Conservation (phyloP, 2,113 vertebrate genomes). For the Gambusia affinis region DNA sequence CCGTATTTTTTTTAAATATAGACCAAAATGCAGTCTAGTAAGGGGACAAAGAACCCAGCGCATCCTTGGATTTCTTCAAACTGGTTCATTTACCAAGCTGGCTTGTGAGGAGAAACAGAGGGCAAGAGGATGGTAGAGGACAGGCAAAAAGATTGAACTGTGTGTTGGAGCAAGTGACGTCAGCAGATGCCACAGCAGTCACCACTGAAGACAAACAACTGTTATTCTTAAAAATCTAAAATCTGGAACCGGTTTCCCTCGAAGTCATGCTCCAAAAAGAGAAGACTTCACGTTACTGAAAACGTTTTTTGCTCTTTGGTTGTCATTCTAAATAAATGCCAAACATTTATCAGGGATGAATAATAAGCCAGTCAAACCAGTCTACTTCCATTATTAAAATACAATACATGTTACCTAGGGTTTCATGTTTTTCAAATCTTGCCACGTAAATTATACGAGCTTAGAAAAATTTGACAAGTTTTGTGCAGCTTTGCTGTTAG, state of each 20-base stretch:
- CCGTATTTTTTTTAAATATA: conserved; percentile 56
- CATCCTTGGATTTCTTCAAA: conserved; percentile 33
- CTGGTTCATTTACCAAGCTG: conserved; percentile 52
- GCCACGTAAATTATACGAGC: too few species aligned
- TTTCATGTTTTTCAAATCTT: too few species aligned
- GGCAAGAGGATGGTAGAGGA: conserved; percentile 17
- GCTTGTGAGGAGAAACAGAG: conserved; percentile 10
- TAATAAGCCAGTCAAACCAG: too few species aligned
- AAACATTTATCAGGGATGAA: too few species aligned
- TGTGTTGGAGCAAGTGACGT: conserved; percentile 24
- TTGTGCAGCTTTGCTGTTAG: too few species aligned
- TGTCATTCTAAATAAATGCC: too few species aligned
- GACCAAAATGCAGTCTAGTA: conserved; percentile 39
- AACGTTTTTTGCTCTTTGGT: too few species aligned
- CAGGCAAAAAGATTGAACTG: conserved; percentile 28
- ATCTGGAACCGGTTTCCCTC: neutral
- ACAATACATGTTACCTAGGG: too few species aligned
- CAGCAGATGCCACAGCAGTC: conserved; percentile 13
- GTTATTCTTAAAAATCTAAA: neutral
- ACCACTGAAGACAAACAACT: conserved; percentile 19
- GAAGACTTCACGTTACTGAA: neutral
- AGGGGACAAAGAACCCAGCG: conserved; percentile 14
- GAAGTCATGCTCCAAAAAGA: conserved; percentile 12
- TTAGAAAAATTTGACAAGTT: too few species aligned
- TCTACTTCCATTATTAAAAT: too few species aligned